Base-by-base conservation (phyloP, 2,113 vertebrate genomes). In the Himantopus leucocephalus region DNA sequence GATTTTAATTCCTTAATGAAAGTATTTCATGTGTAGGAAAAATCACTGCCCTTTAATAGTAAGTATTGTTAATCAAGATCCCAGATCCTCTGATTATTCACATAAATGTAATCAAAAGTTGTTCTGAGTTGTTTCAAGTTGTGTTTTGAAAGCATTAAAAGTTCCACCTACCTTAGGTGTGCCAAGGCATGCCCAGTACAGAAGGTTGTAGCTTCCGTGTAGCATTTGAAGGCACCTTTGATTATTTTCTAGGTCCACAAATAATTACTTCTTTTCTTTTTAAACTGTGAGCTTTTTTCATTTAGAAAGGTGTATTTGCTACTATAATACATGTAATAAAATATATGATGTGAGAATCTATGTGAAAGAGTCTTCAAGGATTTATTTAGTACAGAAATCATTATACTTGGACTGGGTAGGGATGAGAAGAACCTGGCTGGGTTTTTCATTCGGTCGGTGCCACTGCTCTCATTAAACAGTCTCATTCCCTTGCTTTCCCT, bases 1-100 rank as follows among this genome's bases (percentile, higher is more conserved):
- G 48, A 64, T 95, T 93, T 96, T 16, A 74, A 91, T 68, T 85
- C 24, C 30, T 71, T 90, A 66, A 90, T 89, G 47, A 59, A 89
- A 87, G 39, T 78, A 39, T 59, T 81, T 39, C 56, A 14, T 75
- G 21, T 60, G 58, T 71, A 68, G 41, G 50, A 74, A 90, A 92
- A 58, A 78, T 39, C 39, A 39, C 39, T 39, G 39, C 39, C 70
- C 66, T 88, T 78, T 90, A 72, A 82, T 92, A 86, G 30, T 30
- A 67, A 34, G 8, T 58, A 12, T 47, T 68, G 34, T 93, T 95
- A 76, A 93, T 90, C 48, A 76, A 90, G 85, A 76, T 90, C 39
- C 26, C 13, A 85, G 14, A 37, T 85, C 3, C 4, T 78, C 56
- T 92, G 58, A 87, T 90, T 92, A 62, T 72, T 79, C 48, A 29